Base-by-base conservation (phyloP, 2,797 vertebrate genomes). In the Gymnodraco acuticeps region DNA sequence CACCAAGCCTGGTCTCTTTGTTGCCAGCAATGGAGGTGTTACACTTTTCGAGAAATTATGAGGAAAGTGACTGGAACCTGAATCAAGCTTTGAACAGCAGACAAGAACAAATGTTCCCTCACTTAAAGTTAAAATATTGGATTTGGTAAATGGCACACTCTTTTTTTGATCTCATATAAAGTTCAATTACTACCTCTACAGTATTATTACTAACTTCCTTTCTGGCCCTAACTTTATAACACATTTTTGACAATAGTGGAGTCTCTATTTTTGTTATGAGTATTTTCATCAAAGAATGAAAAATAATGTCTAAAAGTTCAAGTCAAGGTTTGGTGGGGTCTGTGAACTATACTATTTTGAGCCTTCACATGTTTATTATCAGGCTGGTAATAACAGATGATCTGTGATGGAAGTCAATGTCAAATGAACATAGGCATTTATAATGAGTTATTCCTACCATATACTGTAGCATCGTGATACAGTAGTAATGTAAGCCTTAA, bases 11-110 rank as follows among this genome's bases (percentile, higher is more conserved):
- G 45, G 41, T 63, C 69, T 69, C 20, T 54, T 3, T 0, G 23
- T 43, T 86, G 76, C 69, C 80, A 72, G 47, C 16, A 31, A 17
- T 12, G n/a, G 13, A 78, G 58, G 31, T 46, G 63, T 83, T 74
- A 51, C 42, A 65, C 65, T 64, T 62, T 43, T 14, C 33, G 38
- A 83, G 58, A 78, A 84, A 78, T 56, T 3, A 46, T 13, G 43
- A 70, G 45, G 12, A 73, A 78, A 77, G 17, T 52, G 23, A 58
- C 13, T 38, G 9, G 52, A 73, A 75, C 53, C n/a, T n/a, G 15
- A 51, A 52, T 53, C 42, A 54, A 61, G 42, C 70, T 80, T 12
- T 67, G 45, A 77, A 65, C 69, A 64, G 56, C 61, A 75, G 27
- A 56, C 14, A 14, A 15, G 27, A 41, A 31, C 19, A 4, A 31